Evolutionary conservation across 1,140 invertebrate genomes (phyloP), one percentile per base, ranked within the genome.

Genomic region (Zaprionus nigranus): DNA sequence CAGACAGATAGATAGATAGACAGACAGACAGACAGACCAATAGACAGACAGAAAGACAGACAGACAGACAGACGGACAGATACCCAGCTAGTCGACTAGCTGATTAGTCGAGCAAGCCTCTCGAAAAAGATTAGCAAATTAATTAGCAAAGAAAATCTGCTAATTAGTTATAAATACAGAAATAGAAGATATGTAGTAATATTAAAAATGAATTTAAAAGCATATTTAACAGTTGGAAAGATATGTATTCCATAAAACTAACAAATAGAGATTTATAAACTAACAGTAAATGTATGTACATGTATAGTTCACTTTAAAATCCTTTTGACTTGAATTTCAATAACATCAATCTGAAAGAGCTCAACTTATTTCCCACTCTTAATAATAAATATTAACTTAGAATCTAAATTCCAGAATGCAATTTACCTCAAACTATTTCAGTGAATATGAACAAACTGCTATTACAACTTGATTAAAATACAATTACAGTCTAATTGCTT

Each of bases 121-220:
- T 74, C 9, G 30, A 75, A 75, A 75, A 69, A 75, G 51, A 63
- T 69, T 75, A 60, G 60, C 40, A 75, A 70, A 75, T 64, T 70
- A 70, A 75, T 64, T 60, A 75, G 60, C 67, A 54, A 59, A 26
- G 30, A 24, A 59, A 58, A 59, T 49, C 17, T 36, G 67, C 34
- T 60, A 76, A 76, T 72, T 76, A 56, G 56, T 56, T 56, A 38
- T 71, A 53, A 64, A 59, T 40, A 58, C 20, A 15, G 49, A 54
- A 24, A 26, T 4, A 3, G 49, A 9, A 26, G 30, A 46, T 1
- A 13, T 15, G 0, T 17, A 6, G 5, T 15, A 12, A 15, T n/a
- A 43, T 2, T 12, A 7, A 11, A 7, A 38, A 38, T 43, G 1
- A 17, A n/a, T 15, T n/a, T 43, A 11, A 1, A 38, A 15, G 9